Evolutionary conservation across 2,797 vertebrate species (phyloP).

Genomic region (Vespertilio murinus): DNA sequence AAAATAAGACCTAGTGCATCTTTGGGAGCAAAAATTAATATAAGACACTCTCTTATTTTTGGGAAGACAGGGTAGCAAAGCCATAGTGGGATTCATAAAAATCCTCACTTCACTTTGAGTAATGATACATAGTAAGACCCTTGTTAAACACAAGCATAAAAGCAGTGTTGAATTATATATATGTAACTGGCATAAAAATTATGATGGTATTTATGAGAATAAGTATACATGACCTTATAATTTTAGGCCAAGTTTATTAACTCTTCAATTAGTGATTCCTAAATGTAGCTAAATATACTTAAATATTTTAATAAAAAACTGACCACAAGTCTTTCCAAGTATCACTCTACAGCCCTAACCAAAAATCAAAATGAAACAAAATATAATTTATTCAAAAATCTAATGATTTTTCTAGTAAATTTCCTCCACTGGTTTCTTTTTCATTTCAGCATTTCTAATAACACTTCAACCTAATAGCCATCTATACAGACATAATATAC

Average conservation of each 20-base stretch:
- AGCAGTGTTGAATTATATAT: background rate
- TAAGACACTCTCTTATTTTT: too few relatives aligned
- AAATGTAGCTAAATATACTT: conserved; percentile 7
- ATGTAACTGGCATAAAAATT: conserved; percentile 37
- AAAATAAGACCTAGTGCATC: too few relatives aligned
- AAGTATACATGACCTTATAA: conserved; percentile 16
- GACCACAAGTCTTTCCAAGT: background rate
- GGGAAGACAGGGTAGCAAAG: too few relatives aligned
- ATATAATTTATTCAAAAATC: background rate
- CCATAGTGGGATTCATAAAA: conserved; percentile 8
- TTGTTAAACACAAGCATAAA: conserved; percentile 1
- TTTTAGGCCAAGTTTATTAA: conserved; percentile 24
- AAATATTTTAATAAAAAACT: conserved; percentile 42
- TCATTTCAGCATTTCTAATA: background rate
- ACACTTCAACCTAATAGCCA: background rate
- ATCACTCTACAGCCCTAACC: background rate
- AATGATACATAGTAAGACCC: background rate
- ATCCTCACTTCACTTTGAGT: conserved; percentile 1
- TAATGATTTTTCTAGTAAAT: background rate
- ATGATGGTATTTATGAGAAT: conserved; percentile 16
- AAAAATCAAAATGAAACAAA: conserved; percentile 34
- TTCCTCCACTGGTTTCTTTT: background rate
- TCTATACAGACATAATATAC: background rate
- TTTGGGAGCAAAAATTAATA: too few relatives aligned
- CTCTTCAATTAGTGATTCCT: conserved; percentile 35